Evolutionary conservation across 2,888 invertebrate genomes (phyloP).

Genomic region (Sesia apiformis): DNA sequence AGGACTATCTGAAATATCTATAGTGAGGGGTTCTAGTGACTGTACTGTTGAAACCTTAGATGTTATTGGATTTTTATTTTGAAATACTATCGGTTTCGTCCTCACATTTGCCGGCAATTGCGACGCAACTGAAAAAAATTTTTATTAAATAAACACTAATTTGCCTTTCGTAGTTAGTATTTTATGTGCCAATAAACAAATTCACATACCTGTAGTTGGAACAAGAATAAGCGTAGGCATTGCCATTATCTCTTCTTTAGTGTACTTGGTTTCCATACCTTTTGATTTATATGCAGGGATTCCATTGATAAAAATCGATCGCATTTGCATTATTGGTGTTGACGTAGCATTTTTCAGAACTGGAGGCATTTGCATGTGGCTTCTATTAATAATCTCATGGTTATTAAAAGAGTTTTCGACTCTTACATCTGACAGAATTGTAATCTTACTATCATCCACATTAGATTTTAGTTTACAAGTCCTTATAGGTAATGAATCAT

Average conservation of each 20-base stretch:
- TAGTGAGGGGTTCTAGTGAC: slow-evolving; percentile 11
- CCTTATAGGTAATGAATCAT: too few relatives aligned
- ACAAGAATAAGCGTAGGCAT: slow-evolving; percentile 68
- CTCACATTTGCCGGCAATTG: slow-evolving; percentile 15
- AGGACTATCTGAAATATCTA: slow-evolving; percentile 11
- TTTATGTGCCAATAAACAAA: neutral
- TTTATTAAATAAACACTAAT: neutral
- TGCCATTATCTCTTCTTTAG: slow-evolving; percentile 68
- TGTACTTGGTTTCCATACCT: slow-evolving; percentile 21
- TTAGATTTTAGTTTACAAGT: slow-evolving; percentile 13
- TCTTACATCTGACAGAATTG: slow-evolving; percentile 58
- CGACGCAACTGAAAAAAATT: slow-evolving; percentile 25
- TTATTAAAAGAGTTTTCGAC: slow-evolving; percentile 32
- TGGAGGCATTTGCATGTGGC: slow-evolving; percentile 15
- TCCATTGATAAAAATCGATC: slow-evolving; percentile 54
- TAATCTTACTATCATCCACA: slow-evolving; percentile 40
- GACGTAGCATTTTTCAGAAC: slow-evolving; percentile 35
- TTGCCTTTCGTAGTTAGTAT: neutral
- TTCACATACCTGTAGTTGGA: slow-evolving; percentile 43
- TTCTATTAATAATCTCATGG: slow-evolving; percentile 13
- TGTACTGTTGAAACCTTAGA: slow-evolving; percentile 7
- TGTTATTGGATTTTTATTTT: slow-evolving; percentile 14
- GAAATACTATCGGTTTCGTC: slow-evolving; percentile 15
- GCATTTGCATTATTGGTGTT: slow-evolving; percentile 44
- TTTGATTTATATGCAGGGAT: slow-evolving; percentile 45